Conservation (phyloP, 2,797 vertebrate genomes). For the Mycteria americana region DNA sequence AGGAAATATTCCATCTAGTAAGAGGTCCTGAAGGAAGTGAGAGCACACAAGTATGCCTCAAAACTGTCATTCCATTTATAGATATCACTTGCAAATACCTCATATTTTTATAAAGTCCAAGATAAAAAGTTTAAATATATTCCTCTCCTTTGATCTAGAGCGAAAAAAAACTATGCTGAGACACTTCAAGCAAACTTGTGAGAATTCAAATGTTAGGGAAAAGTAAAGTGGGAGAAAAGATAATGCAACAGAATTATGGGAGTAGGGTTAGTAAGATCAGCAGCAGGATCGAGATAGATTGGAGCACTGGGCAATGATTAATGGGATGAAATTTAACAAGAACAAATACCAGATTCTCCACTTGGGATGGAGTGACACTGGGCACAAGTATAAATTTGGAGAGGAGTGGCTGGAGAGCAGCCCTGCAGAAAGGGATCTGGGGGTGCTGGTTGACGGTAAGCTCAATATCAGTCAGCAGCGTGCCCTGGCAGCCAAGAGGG, state of each 20-base stretch:
- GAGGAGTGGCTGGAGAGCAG: not conserved
- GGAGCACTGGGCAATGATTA: not conserved
- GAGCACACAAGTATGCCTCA: not conserved
- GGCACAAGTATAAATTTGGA: not conserved
- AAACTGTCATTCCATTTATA: not conserved
- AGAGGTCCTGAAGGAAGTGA: not conserved
- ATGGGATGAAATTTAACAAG: not conserved
- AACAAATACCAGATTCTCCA: not conserved
- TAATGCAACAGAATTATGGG: not conserved
- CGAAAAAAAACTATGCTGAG: not conserved
- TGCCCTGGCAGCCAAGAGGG: too few relatives aligned
- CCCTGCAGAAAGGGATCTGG: not conserved
- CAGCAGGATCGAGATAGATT: not conserved
- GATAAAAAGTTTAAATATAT: not conserved
- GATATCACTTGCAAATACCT: not conserved
- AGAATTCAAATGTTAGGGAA: not conserved
- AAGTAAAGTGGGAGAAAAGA: not conserved
- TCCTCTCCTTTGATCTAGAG: not conserved
- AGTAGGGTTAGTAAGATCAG: not conserved
- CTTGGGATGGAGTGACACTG: fast-evolving
- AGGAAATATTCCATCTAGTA: not conserved
- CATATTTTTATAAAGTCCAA: not conserved
- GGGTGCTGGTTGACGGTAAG: fast-evolving
- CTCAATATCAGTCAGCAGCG: too few relatives aligned
- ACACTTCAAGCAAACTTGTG: not conserved